phyloP scores from a whole-genome alignment of 2,888 invertebrate species.

The Philopedon plagiatum region DNA sequence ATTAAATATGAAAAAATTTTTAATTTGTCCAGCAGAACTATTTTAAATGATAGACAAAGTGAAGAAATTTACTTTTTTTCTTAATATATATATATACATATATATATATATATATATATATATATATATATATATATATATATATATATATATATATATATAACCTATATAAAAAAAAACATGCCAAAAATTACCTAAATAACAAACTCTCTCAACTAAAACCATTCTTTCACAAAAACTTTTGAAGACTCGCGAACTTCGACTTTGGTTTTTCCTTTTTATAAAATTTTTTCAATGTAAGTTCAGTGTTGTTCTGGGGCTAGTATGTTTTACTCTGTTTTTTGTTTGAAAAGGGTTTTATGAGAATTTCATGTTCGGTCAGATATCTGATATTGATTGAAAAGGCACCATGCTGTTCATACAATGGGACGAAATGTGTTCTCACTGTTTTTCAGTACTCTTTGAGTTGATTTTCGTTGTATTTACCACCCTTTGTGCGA shows the following conservation, averaged over 20 bases:
- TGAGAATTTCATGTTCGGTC: slow-evolving; percentile 54
- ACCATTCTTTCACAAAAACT: slow-evolving; percentile 43
- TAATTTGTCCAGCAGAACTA: too few species aligned
- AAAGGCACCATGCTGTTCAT: slow-evolving; percentile 44
- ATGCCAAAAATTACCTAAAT: slow-evolving; percentile 37
- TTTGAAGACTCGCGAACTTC: slow-evolving; percentile 27
- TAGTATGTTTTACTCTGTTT: slow-evolving; percentile 46
- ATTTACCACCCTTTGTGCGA: slow-evolving; percentile 31
- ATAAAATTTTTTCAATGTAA: slow-evolving; percentile 47
- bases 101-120: neutral
- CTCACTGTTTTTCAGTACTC: slow-evolving; percentile 13
- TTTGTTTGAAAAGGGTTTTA: slow-evolving; percentile 48
- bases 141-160: neutral
- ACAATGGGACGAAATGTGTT: slow-evolving; percentile 21
- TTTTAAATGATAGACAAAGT: too few species aligned
- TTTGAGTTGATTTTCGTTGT: slow-evolving; percentile 19
- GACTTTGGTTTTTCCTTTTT: slow-evolving; percentile 38
- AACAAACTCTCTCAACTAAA: slow-evolving; percentile 33
- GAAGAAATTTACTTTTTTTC: neutral
- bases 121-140: neutral
- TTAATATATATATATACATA: neutral
- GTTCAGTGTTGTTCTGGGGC: slow-evolving; percentile 6
- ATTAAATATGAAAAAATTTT: too few species aligned
- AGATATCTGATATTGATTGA: slow-evolving; percentile 46
- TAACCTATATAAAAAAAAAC: neutral